phyloP scores from a whole-genome alignment of 2,113 vertebrate genomes.

The Chloroceryle aenea region DNA sequence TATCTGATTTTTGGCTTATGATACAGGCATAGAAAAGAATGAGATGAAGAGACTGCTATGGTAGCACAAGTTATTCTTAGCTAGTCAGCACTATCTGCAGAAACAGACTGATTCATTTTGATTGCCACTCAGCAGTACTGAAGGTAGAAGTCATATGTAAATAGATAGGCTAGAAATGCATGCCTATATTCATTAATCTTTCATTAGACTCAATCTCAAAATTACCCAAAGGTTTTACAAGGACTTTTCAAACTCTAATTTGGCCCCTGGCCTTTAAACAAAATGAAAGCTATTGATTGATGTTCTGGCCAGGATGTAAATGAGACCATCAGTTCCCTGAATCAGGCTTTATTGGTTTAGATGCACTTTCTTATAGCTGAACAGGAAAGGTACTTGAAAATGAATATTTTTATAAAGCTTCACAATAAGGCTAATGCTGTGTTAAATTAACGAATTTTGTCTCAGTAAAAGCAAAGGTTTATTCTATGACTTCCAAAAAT shows the following conservation, averaged over 20 bases:
- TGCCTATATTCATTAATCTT: constrained; percentile 76
- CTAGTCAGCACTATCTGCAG: constrained; percentile 49
- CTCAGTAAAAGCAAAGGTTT: background rate
- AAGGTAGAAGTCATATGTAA: constrained; percentile 73
- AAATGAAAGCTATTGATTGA: constrained; percentile 75
- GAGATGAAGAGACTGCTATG: background rate
- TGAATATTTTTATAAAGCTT: background rate
- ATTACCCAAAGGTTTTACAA: constrained; percentile 75
- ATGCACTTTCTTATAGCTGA: constrained; percentile 44
- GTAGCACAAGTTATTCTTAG: constrained; percentile 51
- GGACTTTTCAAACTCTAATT: constrained; percentile 75
- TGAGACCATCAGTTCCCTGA: constrained; percentile 53
- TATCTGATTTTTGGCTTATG: background rate
- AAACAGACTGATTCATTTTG: constrained; percentile 54
- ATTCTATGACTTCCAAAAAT: background rate
- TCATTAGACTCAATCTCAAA: constrained; percentile 71
- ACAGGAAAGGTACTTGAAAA: constrained; percentile 30
- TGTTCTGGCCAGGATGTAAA: constrained; percentile 67
- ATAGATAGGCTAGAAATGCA: constrained; percentile 68
- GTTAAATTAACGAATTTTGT: constrained; percentile 22
- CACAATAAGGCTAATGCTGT: background rate
- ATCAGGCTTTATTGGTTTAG: constrained; percentile 67
- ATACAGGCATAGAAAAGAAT: background rate
- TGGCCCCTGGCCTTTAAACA: constrained; percentile 74
- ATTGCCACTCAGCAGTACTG: constrained; percentile 62